Evolutionary conservation across 2,113 vertebrate genomes (phyloP).

Genomic region (Sceloporus undulatus): DNA sequence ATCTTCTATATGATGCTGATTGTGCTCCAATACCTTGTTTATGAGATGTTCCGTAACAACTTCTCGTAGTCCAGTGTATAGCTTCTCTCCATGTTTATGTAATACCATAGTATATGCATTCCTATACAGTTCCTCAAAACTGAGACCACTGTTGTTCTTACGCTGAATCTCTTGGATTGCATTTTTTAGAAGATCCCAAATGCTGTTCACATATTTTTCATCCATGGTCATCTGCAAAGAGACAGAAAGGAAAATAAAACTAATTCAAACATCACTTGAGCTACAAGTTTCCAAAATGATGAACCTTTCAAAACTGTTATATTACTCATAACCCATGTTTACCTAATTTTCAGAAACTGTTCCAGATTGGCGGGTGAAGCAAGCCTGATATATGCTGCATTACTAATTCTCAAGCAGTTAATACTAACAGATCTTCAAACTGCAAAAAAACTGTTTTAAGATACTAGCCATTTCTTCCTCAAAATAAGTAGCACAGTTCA

Average conservation of each 20-base stretch:
- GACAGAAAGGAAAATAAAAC: slow-evolving; percentile 19
- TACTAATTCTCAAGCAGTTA: background rate
- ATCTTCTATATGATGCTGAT: slow-evolving; percentile 23
- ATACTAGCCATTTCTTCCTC: background rate
- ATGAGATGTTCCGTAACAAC: slow-evolving; percentile 99
- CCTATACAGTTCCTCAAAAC: slow-evolving; percentile 99
- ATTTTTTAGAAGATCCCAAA: slow-evolving; percentile 99
- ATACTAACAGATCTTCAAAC: background rate
- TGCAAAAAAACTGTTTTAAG: background rate
- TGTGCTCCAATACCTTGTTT: slow-evolving; percentile 88
- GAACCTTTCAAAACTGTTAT: background rate
- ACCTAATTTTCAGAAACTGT: background rate
- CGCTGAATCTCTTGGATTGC: slow-evolving; percentile 99
- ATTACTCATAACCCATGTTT: background rate
- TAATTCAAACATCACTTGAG: background rate
- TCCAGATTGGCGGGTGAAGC: background rate
- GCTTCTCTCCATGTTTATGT: slow-evolving; percentile 98
- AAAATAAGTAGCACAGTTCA: background rate
- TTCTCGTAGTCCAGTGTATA: slow-evolving; percentile 98
- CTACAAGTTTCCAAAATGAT: background rate
- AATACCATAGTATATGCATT: slow-evolving; percentile 99
- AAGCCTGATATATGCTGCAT: background rate
- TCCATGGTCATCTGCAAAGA: slow-evolving; percentile 98
- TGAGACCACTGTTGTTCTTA: slow-evolving; percentile 99
- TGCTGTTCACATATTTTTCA: slow-evolving; percentile 99